phyloP scores from a whole-genome alignment of 1,140 invertebrate species.

The Araneus ventricosus region DNA sequence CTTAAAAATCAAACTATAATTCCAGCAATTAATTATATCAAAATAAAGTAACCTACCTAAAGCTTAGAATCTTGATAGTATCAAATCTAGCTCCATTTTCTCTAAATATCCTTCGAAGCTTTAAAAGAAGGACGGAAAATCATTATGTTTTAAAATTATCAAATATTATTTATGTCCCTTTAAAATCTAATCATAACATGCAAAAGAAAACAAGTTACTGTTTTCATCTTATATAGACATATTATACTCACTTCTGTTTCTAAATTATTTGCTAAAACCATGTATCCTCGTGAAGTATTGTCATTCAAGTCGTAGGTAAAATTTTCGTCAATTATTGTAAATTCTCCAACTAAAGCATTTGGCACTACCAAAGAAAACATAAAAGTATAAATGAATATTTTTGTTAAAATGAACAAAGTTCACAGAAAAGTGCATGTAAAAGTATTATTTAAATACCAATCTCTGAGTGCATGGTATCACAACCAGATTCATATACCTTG shows the following conservation, averaged over 20 bases:
- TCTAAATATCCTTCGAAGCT: conserved; percentile 64
- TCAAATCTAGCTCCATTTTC: conserved; percentile 29
- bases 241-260: conserved; percentile 56
- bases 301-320: conserved; percentile 66
- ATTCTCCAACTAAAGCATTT: conserved; percentile 74
- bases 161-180: too few species aligned
- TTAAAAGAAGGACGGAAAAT: background rate
- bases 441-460: too few species aligned
- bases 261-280: conserved; percentile 56
- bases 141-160: too few species aligned
- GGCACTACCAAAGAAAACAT: conserved; percentile 42
- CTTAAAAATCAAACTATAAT: too few species aligned
- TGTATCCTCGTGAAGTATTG: conserved; percentile 42
- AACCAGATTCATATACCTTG: too few species aligned
- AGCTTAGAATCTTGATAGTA: conserved; percentile 50
- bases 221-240: background rate
- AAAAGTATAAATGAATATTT: background rate
- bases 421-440: background rate
- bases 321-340: conserved; percentile 70
- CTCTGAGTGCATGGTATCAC: too few species aligned
- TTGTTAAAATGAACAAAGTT: background rate
- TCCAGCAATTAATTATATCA: too few species aligned
- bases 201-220: background rate
- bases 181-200: background rate
- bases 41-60: conserved; percentile 39